A percentile compares a stretch with the other conserved stretches of the same genome.
phyloP scores from a whole-genome alignment of 2,113 vertebrate genomes.

The Zapornia atra region DNA sequence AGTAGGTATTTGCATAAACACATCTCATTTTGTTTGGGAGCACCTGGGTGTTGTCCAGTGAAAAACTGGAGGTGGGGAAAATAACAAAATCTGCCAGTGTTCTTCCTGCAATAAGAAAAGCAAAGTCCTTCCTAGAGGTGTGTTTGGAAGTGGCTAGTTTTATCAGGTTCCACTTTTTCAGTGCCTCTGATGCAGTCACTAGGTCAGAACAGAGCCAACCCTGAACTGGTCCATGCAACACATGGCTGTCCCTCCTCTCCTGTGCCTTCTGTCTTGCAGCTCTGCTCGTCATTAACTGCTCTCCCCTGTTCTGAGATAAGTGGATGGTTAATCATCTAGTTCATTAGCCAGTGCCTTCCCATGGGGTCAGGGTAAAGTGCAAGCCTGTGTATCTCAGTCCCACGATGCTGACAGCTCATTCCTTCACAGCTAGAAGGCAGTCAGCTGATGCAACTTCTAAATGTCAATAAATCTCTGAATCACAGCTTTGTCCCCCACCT shows the following conservation, averaged over 20 bases:
- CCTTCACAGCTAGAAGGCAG: background rate
- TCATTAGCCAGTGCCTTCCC: background rate
- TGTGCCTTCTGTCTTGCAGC: background rate
- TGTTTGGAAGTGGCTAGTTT: background rate
- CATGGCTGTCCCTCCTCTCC: background rate
- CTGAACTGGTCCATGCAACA: rapidly evolving
- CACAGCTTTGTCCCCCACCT: rapidly evolving
- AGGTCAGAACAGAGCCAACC: background rate
- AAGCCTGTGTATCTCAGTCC: background rate
- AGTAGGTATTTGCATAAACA: background rate
- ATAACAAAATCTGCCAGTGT: background rate
- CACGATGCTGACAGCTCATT: background rate
- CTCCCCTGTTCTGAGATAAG: background rate
- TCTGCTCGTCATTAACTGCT: background rate
- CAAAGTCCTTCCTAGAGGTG: background rate
- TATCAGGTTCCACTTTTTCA: background rate
- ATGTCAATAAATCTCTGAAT: background rate
- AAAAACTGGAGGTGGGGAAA: background rate
- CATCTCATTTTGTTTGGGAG: background rate
- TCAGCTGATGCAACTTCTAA: background rate
- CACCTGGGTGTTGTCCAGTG: background rate
- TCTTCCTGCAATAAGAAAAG: background rate
- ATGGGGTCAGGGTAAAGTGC: background rate
- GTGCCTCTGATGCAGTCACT: background rate
- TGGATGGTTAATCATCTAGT: background rate